Evolutionary conservation across 2,888 invertebrate species (phyloP).

Genomic region (Chironomus riparius): DNA sequence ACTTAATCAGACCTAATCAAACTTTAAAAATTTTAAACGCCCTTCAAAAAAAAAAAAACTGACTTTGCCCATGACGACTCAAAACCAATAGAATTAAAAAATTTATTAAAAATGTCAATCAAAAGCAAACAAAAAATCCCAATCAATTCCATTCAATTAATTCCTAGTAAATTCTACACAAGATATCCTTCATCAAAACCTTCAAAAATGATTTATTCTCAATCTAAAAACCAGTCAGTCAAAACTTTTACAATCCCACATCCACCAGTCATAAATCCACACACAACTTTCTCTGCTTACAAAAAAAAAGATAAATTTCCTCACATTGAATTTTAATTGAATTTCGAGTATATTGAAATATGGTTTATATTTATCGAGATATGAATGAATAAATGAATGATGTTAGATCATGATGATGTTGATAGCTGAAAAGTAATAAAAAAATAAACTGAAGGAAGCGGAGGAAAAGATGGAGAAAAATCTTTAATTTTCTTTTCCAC

Average conservation of each 20-base stretch:
- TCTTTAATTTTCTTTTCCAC: not conserved
- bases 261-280: not conserved
- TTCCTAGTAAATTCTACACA: not conserved
- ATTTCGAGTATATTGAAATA: constrained; percentile 1
- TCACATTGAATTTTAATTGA: constrained; percentile 5
- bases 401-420: not conserved
- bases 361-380: not conserved
- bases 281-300: not conserved
- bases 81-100: too few relatives aligned
- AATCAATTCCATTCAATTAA: too few relatives aligned
- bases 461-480: not conserved
- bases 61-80: too few relatives aligned
- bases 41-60: too few relatives aligned
- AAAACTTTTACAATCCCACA: too few relatives aligned
- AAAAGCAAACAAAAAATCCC: too few relatives aligned
- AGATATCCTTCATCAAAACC: not conserved
- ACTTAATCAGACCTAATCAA: too few relatives aligned
- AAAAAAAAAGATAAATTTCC: not conserved
- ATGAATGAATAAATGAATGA: not conserved
- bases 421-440: not conserved
- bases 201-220: too few relatives aligned
- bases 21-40: too few relatives aligned
- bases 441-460: not conserved
- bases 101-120: too few relatives aligned
- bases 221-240: too few relatives aligned